Conservation (phyloP, 2,113 vertebrate genomes). For the Pomatorhinus ruficollis region DNA sequence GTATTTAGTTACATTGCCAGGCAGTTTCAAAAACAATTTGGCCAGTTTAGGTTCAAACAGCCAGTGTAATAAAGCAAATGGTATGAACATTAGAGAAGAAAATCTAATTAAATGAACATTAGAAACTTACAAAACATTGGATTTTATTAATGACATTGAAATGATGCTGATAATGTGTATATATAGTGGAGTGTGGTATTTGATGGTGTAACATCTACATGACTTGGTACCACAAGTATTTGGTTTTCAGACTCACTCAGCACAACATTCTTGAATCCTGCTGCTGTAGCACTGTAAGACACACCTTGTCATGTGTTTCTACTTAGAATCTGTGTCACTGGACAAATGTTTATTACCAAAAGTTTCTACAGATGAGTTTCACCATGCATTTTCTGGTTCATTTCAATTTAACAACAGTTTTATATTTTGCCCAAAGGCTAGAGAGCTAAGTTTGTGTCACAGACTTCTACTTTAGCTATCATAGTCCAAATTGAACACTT, state of each 20-base stretch:
- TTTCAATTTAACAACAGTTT: slow-evolving; percentile 60
- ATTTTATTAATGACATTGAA: neutral
- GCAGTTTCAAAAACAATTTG: neutral
- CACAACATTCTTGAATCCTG: neutral
- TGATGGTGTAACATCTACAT: neutral
- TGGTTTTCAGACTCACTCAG: neutral
- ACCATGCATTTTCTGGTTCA: slow-evolving; percentile 39
- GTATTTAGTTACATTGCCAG: neutral
- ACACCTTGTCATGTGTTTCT: slow-evolving; percentile 3
- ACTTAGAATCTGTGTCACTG: neutral
- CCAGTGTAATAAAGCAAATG: neutral
- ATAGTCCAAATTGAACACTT: slow-evolving; percentile 13
- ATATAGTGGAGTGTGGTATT: neutral
- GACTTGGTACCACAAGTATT: neutral
- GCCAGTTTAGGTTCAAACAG: neutral
- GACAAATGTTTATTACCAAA: slow-evolving; percentile 45
- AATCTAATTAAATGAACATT: neutral
- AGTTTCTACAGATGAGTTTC: slow-evolving; percentile 30
- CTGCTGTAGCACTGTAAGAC: neutral
- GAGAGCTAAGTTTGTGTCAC: slow-evolving; percentile 28
- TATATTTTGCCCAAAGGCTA: slow-evolving; percentile 47
- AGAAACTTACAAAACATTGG: neutral
- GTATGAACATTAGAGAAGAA: neutral
- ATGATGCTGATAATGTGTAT: neutral
- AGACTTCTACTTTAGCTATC: slow-evolving; percentile 53